These are phyloP conservation scores for Biston stratarius DNA, from an alignment of 2,888 invertebrate genomes.

Conservation along the genomic window DNA sequence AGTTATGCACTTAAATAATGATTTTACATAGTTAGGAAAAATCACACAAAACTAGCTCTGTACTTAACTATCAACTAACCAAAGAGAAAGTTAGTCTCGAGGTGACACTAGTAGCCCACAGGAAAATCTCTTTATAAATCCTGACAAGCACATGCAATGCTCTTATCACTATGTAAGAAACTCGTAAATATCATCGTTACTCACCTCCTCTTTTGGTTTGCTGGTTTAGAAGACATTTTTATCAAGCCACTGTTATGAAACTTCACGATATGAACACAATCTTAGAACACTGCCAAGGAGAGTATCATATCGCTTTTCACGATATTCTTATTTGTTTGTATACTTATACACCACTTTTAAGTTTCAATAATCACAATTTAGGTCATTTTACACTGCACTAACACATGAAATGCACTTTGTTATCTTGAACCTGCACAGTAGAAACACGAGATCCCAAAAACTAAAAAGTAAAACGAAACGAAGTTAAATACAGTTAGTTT, in stretches of 20 bases:
- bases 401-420: slow-evolving; percentile 78
- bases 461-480: slow-evolving; percentile 43
- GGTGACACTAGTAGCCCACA: slow-evolving; percentile 49
- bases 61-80: too few species aligned
- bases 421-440: slow-evolving; percentile 79
- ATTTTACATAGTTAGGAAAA: background rate
- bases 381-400: slow-evolving; percentile 81
- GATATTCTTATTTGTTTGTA: slow-evolving; percentile 63
- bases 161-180: background rate
- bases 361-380: slow-evolving; percentile 75
- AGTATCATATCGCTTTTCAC: slow-evolving; percentile 83
- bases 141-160: slow-evolving; percentile 17
- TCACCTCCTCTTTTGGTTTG: slow-evolving; percentile 91
- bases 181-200: slow-evolving; percentile 49
- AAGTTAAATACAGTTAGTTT: slow-evolving; percentile 50
- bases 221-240: slow-evolving; percentile 83
- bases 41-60: slow-evolving; percentile 10
- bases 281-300: slow-evolving; percentile 87
- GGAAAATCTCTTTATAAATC: slow-evolving; percentile 49
- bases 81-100: slow-evolving; percentile 57
- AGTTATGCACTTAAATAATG: background rate
- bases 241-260: slow-evolving; percentile 75
- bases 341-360: slow-evolving; percentile 62
- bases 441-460: slow-evolving; percentile 47
- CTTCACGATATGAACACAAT: slow-evolving; percentile 83